Conservation (phyloP, 2,797 vertebrate genomes). For the Microhierax caerulescens region DNA sequence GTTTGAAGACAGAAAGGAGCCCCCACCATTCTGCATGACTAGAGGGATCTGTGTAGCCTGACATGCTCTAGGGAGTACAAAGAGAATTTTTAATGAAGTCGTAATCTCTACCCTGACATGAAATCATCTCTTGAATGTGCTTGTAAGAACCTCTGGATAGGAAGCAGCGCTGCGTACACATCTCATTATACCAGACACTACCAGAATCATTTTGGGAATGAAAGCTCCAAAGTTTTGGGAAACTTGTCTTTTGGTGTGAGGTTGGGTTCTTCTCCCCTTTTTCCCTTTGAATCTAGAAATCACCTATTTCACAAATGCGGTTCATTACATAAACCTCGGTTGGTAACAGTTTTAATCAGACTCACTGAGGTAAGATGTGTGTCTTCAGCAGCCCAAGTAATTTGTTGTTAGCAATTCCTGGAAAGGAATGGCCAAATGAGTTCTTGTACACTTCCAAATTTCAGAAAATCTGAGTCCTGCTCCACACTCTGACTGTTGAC, state of each 20-base stretch:
- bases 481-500: background rate
- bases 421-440: background rate
- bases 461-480: background rate
- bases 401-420: background rate
- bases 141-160: background rate
- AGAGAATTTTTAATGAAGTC: background rate
- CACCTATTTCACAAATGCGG: background rate
- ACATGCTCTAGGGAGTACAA: background rate
- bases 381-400: background rate
- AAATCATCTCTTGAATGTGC: background rate
- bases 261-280: fast-evolving
- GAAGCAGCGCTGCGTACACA: background rate
- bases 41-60: background rate
- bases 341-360: background rate
- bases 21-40: background rate
- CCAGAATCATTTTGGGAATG: background rate
- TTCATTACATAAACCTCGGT: background rate
- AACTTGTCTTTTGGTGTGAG: background rate
- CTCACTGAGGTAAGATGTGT: background rate
- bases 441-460: background rate
- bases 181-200: background rate
- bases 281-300: background rate
- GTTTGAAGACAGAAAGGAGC: background rate
- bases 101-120: background rate
- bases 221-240: background rate